phyloP scores from a whole-genome alignment of 1,140 invertebrate genomes.

The Zophobas atratus region DNA sequence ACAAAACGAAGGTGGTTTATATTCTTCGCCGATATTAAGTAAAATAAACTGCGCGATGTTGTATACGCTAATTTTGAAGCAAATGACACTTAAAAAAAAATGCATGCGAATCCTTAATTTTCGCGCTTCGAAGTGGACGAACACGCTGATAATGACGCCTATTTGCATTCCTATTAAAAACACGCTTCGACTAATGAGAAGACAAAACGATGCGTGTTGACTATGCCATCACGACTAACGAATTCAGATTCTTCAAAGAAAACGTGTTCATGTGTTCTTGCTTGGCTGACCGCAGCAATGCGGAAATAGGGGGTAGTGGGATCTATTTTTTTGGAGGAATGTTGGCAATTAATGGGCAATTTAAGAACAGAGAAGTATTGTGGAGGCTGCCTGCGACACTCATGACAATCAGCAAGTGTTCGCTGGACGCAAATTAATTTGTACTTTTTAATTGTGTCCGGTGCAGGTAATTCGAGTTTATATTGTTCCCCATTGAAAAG shows the following conservation, averaged over 20 bases:
- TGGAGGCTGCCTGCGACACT: constrained; percentile 1
- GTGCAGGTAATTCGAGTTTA: constrained; percentile 49
- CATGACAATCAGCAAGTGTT: neutral
- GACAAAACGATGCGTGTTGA: constrained; percentile 9
- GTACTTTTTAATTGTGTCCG: constrained; percentile 54
- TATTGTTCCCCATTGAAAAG: constrained; percentile 44
- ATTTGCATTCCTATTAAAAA: constrained; percentile 35
- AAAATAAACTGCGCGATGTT: constrained; percentile 5
- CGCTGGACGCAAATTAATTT: constrained; percentile 48
- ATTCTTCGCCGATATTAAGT: neutral
- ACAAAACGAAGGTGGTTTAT: constrained; percentile 2
- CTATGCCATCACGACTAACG: neutral
- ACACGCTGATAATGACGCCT: constrained; percentile 19
- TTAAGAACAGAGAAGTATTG: neutral
- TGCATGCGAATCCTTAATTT: constrained; percentile 27
- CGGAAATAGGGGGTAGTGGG: neutral
- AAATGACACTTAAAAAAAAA: constrained; percentile 21
- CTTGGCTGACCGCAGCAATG: constrained; percentile 11
- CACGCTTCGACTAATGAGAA: neutral
- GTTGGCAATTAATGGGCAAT: neutral
- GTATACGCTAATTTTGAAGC: neutral
- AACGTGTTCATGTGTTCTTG: neutral
- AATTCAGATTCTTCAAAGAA: neutral
- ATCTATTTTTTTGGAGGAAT: too few relatives aligned
- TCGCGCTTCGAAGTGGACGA: constrained; percentile 24